Evolutionary conservation across 1,140 invertebrate genomes (phyloP), one percentile per base, ranked within the genome.

Genomic region (Hylaeus anthracinus): DNA sequence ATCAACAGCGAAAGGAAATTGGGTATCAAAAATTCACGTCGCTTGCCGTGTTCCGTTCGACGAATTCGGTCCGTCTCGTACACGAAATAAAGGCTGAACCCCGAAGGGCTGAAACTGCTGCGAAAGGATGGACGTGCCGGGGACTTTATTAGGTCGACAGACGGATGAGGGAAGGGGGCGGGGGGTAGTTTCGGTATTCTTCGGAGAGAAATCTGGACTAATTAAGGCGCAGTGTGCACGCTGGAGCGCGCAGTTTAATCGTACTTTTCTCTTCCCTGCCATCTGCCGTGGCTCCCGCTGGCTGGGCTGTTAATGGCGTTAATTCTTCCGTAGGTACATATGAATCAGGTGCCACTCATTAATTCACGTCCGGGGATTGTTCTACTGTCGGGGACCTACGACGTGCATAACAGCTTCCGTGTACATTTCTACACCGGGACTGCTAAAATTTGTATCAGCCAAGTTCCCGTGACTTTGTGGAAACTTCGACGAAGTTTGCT

Each of bases 141-240:
- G 75, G 66, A 73, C 75, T 86, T 84, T 88, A 85, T 87, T 89
- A 85, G 82, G 77, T 84, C 55, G 63, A 63, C 63, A 81, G 65
- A 72, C 76, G 75, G 73, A 83, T 15, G 53, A 64, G 39, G 74
- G 4, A 74, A 83, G 15, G 53, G 74, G 39, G 77, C 3, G 73
- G 73, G 73, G 83, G 15, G 72, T 37, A 58, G 72, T 74, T 86
- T 88, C 82, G 82, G 78, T 82, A 82, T 85, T 88, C 72, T 77
- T 83, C 80, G 43, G 9, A 75, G 81, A 86, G 82, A 87, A 88
- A 88, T 89, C 78, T 83, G 72, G 81, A 88, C 72, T 88, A 90
- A 90, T 90, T 90, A 90, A 89, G 81, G 83, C 76, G 69, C 77
- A 79, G 76, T 70, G 79, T 84, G 78, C 74, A 45, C 79, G 58